phyloP scores from a whole-genome alignment of 2,113 vertebrate species.

The Tetraodon nigroviridis region DNA sequence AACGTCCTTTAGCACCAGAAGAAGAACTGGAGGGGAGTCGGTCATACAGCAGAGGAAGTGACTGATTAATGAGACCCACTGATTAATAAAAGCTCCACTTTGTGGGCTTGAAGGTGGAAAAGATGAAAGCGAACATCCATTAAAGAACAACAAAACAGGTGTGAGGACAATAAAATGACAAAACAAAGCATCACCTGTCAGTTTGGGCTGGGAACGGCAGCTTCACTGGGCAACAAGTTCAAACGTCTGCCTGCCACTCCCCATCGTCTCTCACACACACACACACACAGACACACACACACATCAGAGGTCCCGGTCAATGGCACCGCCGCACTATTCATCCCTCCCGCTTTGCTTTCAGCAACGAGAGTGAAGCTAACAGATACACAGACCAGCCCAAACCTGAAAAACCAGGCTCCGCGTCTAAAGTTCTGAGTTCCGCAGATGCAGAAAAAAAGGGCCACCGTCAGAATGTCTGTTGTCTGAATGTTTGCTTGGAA shows the following conservation, averaged over 20 bases:
- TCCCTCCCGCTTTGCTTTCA: constrained; percentile 18
- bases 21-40: too few species aligned
- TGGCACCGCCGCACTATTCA: constrained; percentile 56
- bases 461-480: constrained; percentile 5
- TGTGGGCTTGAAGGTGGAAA: constrained; percentile 4
- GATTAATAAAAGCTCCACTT: neutral
- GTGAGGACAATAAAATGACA: constrained; percentile 9
- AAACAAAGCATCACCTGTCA: constrained; percentile 17
- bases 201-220: neutral
- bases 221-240: constrained; percentile 21
- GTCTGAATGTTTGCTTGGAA: constrained; percentile 11
- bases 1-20: too few species aligned
- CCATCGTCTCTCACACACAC: constrained; percentile 26
- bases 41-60: neutral
- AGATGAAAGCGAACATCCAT: neutral
- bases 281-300: constrained; percentile 6
- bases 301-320: constrained; percentile 16
- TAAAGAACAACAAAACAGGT: constrained; percentile 19
- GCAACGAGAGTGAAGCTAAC: constrained; percentile 11
- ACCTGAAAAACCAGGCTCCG: constrained; percentile 22
- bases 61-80: neutral
- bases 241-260: constrained; percentile 38
- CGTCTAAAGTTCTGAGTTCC: constrained; percentile 19
- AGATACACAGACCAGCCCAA: constrained; percentile 32
- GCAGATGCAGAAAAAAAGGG: constrained; percentile 1